Evolutionary conservation across 1,140 invertebrate species (phyloP).

Genomic region (Macrobrachium rosenbergii): DNA sequence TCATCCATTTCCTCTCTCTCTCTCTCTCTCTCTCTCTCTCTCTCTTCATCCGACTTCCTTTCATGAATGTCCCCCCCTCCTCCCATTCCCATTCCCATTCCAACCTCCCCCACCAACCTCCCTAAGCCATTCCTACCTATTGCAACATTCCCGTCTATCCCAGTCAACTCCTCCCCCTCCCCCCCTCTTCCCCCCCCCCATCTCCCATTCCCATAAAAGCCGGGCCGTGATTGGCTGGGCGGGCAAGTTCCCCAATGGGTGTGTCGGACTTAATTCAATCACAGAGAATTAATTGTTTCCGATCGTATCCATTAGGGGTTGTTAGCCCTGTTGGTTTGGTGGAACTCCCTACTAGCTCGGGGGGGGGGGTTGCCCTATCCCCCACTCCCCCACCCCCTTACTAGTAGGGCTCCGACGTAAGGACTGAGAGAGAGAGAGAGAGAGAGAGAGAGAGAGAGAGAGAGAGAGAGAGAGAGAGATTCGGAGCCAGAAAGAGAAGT

Average conservation of each 20-base stretch:
- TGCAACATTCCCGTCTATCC: too few relatives aligned
- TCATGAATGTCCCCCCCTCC: not conserved
- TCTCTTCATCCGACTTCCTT: slow-evolving; percentile 11
- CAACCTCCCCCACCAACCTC: not conserved
- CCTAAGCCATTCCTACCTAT: not conserved
- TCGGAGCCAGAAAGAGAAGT: too few relatives aligned
- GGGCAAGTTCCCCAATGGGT: slow-evolving; percentile 42
- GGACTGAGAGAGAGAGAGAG: too few relatives aligned
- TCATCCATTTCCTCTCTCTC: not conserved
- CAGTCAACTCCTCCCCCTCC: not conserved
- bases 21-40: not conserved
- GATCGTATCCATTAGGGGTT: slow-evolving; percentile 58
- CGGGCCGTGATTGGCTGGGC: slow-evolving; percentile 45
- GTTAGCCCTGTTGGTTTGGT: slow-evolving; percentile 52
- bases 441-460: too few relatives aligned
- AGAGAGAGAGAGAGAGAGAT: too few relatives aligned
- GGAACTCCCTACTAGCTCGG: not conserved
- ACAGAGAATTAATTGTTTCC: slow-evolving; percentile 54
- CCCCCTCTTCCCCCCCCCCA: not conserved
- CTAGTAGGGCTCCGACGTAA: too few relatives aligned
- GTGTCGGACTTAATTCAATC: slow-evolving; percentile 56
- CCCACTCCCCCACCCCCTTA: not conserved
- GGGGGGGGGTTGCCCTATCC: not conserved
- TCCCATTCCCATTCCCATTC: not conserved
- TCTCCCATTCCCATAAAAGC: slow-evolving; percentile 41